phyloP scores from a whole-genome alignment of 2,888 invertebrate species.

The Leptinotarsa haldemani region DNA sequence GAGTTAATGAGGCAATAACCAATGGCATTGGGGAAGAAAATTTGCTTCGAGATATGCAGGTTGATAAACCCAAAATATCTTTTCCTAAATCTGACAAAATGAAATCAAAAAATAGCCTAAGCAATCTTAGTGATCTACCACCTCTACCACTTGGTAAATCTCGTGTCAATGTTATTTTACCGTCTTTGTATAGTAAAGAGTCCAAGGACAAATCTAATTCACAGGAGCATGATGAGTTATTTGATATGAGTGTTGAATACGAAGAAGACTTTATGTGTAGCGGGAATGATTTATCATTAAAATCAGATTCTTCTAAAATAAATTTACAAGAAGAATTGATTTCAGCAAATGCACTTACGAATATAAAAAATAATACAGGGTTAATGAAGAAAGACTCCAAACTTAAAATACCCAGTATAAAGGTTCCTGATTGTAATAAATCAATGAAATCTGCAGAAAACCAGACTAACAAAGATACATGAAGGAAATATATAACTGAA shows the following conservation, averaged over 20 bases:
- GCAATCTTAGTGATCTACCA: conserved; percentile 60
- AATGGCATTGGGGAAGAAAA: conserved; percentile 35
- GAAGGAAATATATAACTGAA: not conserved
- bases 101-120: conserved; percentile 57
- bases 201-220: conserved; percentile 59
- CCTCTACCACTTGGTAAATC: conserved; percentile 59
- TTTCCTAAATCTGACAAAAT: conserved; percentile 55
- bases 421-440: conserved; percentile 14
- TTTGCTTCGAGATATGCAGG: conserved; percentile 27
- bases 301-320: conserved; percentile 41
- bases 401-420: conserved; percentile 33
- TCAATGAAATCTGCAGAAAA: not conserved
- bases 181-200: conserved; percentile 62
- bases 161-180: conserved; percentile 58
- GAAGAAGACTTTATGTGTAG: conserved; percentile 63
- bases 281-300: conserved; percentile 48
- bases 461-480: not conserved
- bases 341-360: conserved; percentile 24
- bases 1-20: conserved; percentile 33
- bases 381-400: conserved; percentile 32
- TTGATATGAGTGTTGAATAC: conserved; percentile 60
- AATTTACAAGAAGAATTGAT: conserved; percentile 39
- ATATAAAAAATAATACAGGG: conserved; percentile 27
- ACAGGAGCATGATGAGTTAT: conserved; percentile 59
- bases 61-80: conserved; percentile 54